Evolutionary conservation across 2,797 vertebrate species (phyloP), one percentile per base, ranked within the genome.

Genomic region (Streptopelia turtur): DNA sequence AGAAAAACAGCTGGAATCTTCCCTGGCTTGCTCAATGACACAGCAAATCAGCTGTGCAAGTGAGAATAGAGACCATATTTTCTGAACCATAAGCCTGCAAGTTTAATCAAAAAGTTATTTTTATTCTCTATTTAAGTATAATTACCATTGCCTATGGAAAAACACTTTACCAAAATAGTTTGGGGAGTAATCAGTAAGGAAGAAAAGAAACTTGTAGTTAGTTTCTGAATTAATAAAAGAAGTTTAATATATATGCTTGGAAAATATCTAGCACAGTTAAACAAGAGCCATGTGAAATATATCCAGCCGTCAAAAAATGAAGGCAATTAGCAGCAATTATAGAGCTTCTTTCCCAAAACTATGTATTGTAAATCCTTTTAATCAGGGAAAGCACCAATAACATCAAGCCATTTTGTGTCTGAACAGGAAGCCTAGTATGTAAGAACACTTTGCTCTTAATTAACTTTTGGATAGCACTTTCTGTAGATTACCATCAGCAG

Each of bases 321-420:
- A 91, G 87, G 79, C 95, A 96, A 97, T 96, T 97, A 97, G 95
- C 94, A 95, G 91, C 93, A 96, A 95, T 97, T 97, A 96, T 82
- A 79, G 52, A 87, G 59, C 71, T 94, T 91, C 91, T 93, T 96
- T 95, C 83, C 94, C 93, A 96, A 95, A 96, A 96, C 69, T 96
- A 76, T 76, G 60, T 93, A 87, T 89, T 93, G 86, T 94, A 95
- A 95, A 97, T 94, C 93, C 93, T 96, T 96, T 96, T 94, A 95
- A 95, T 97, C 93, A 96, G 77, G 56, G 87, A 70, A 75, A 87
- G 49, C 77, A 37, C 47, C 63, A 86, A 56, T 56, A 35, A 89
- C 77, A 85, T 94, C 45, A 90, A 63, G 33, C 24, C 71, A 76
- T 92, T 84, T 80, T 96, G 56, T 90, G 96, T 71, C 86, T 65